Conservation (phyloP, 1,140 invertebrate species). For the Drosophila melanica region DNA sequence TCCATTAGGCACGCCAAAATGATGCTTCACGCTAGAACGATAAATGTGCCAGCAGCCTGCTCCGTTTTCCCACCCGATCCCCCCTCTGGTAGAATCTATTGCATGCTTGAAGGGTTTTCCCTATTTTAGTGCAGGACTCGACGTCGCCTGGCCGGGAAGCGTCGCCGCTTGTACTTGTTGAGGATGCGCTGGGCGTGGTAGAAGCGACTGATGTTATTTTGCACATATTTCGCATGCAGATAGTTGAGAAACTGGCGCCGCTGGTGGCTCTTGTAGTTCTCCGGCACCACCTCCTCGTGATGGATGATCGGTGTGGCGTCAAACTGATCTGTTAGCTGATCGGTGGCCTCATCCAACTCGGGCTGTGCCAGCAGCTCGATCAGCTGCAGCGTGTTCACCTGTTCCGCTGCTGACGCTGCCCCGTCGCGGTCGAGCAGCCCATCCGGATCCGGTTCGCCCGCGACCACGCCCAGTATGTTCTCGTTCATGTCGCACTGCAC, state of each 20-base stretch:
- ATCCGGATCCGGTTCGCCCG: slow-evolving; percentile 29
- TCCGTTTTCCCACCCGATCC: not conserved
- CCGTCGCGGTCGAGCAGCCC: not conserved
- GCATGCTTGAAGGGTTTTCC: too few species aligned
- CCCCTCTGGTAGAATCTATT: too few species aligned
- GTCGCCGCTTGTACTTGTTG: slow-evolving; percentile 64
- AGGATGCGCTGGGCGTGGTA: slow-evolving; percentile 72
- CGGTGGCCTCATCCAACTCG: not conserved
- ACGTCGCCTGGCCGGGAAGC: not conserved
- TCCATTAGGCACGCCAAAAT: slow-evolving; percentile 59
- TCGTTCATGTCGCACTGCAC: slow-evolving; percentile 83
- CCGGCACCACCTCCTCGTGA: slow-evolving; percentile 71
- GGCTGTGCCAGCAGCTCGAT: slow-evolving; percentile 64
- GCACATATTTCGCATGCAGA: slow-evolving; percentile 77
- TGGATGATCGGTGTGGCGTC: slow-evolving; percentile 54
- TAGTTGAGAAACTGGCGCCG: slow-evolving; percentile 71
- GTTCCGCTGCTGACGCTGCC: slow-evolving; percentile 13
- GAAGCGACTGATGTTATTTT: slow-evolving; percentile 58
- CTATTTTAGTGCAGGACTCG: too few species aligned
- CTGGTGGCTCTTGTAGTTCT: slow-evolving; percentile 39
- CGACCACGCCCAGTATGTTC: slow-evolving; percentile 69
- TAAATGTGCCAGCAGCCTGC: not conserved
- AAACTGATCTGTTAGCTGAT: slow-evolving; percentile 2
- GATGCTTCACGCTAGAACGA: not conserved
- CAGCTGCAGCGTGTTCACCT: slow-evolving; percentile 56